Evolutionary conservation across 2,888 invertebrate genomes (phyloP), one percentile per base, ranked within the genome.

Genomic region (Agrochola litura): DNA sequence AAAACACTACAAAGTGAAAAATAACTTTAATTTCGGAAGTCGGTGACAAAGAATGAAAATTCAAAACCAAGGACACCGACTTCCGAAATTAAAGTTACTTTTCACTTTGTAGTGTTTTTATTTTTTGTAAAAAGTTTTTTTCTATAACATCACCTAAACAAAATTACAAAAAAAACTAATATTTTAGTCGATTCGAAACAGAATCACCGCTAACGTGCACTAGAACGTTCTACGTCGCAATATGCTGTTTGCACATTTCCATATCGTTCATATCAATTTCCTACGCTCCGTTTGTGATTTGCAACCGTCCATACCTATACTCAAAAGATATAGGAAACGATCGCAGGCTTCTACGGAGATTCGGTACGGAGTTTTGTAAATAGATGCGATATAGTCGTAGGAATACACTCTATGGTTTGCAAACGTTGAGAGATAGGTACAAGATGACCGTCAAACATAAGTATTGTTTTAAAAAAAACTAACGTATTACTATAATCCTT

Each of bases 201-300:
- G 52, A 78, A 60, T 69, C 46, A 65, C 65, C 19, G 25, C 52
- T 25, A 41, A 12, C 52, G 41, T 30, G 60, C 52, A 30, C n/a
- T 22, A 52, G 22, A 66, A n/a, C 74, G 66, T 52, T 52, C n/a
- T 19, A 58, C 60, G 56, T 58, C 60, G 64, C 66, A 74, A 74
- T 79, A 79, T 74, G 82, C 71, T 75, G 64, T 72, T 82, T 84
- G 75, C 63, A 73, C 25, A 84, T 81, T 76, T 82, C 72, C 58
- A 76, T 83, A 84, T 70, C 54, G 54, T 73, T 70, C 75, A 78
- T 76, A 70, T 75, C 78, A 82, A 76, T 85, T 78, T 65, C 49
- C 49, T 58, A 60, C 82, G 79, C 65, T 84, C 66, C 71, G 71
- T 79, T 76, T 82, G 79, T 60, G 72, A 78, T 78, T 74, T 82